A percentile compares a stretch with the other conserved stretches of the same genome.
Evolutionary conservation across 2,888 invertebrate species (phyloP).

Genomic region (Perdita meconis): DNA sequence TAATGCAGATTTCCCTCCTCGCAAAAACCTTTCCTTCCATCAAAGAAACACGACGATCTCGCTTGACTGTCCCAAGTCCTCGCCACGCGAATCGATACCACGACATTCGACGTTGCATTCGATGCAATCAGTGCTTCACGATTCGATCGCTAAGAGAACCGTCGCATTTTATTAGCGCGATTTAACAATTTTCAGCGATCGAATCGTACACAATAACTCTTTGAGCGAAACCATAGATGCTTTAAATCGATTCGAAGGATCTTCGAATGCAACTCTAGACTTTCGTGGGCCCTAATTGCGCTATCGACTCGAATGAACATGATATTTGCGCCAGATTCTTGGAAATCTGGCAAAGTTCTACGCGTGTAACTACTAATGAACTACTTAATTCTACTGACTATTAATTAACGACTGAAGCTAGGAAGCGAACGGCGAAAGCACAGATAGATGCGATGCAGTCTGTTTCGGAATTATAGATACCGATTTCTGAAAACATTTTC

Average conservation of each 20-base stretch:
- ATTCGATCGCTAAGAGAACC: background rate
- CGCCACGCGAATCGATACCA: conserved; percentile 8
- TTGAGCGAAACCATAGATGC: background rate
- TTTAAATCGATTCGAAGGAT: background rate
- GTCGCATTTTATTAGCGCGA: conserved; percentile 1
- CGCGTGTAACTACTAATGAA: background rate
- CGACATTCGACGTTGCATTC: background rate
- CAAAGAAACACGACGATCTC: too few relatives aligned
- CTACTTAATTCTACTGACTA: background rate
- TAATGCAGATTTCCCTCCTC: too few relatives aligned
- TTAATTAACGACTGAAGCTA: conserved; percentile 2
- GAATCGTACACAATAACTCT: too few relatives aligned
- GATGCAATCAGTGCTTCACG: conserved; percentile 9
- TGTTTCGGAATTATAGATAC: background rate
- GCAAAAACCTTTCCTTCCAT: too few relatives aligned
- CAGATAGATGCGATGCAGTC: background rate
- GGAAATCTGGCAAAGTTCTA: too few relatives aligned
- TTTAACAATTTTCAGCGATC: too few relatives aligned
- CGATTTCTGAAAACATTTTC: background rate
- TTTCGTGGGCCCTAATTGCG: background rate
- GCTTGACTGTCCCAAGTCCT: background rate
- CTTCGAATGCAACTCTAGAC: background rate
- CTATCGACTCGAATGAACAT: background rate
- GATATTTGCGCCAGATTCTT: conserved; percentile 3
- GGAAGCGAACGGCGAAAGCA: conserved; percentile 27